phyloP scores from a whole-genome alignment of 1,140 invertebrate genomes.

The Trinorchestia longiramus region DNA sequence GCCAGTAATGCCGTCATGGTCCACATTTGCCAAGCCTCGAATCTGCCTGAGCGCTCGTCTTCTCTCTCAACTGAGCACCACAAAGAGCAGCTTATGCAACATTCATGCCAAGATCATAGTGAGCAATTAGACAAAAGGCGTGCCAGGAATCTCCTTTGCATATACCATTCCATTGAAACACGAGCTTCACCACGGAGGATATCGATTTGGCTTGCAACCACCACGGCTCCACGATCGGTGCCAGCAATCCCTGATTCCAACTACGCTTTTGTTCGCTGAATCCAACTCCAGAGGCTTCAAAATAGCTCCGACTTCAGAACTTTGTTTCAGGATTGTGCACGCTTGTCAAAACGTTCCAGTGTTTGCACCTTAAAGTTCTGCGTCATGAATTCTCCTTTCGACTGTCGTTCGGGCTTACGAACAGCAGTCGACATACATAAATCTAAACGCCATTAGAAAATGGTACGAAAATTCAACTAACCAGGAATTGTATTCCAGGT shows the following conservation, averaged over 20 bases:
- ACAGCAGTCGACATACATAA: too few relatives aligned
- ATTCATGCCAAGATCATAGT: constrained; percentile 32
- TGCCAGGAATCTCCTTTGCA: constrained; percentile 14
- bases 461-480: too few relatives aligned
- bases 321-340: too few relatives aligned
- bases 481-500: too few relatives aligned
- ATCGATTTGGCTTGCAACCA: not conserved
- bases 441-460: too few relatives aligned
- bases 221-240: not conserved
- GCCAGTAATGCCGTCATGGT: not conserved
- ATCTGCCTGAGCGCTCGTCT: not conserved
- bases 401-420: too few relatives aligned
- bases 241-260: not conserved
- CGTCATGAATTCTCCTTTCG: too few relatives aligned
- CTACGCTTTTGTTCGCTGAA: not conserved
- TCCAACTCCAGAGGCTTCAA: not conserved
- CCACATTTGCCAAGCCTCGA: not conserved
- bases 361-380: too few relatives aligned
- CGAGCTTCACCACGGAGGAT: not conserved
- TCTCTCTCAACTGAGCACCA: not conserved
- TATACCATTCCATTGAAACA: not conserved
- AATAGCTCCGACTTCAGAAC: not conserved
- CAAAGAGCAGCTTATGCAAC: constrained; percentile 37
- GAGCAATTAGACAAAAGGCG: constrained; percentile 48
- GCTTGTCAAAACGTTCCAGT: too few relatives aligned